Conservation (phyloP, 2,888 invertebrate genomes). For the Cacoxenus indagator region DNA sequence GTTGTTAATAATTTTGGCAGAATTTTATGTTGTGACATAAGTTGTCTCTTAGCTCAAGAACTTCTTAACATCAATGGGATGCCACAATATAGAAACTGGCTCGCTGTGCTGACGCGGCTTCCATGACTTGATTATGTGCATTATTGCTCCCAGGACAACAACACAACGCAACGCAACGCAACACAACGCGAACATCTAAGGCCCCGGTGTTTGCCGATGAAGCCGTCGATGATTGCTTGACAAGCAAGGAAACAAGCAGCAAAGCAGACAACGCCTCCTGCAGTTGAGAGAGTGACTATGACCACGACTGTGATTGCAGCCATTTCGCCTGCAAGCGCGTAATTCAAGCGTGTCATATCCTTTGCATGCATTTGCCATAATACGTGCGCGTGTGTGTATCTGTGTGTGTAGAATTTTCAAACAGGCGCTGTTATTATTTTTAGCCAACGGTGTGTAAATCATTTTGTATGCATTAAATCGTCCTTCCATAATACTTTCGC, state of each 20-base stretch:
- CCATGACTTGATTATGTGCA: neutral
- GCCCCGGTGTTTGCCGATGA: neutral
- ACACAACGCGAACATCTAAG: no score
- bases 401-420: conserved; percentile 18
- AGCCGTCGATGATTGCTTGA: neutral
- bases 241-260: neutral
- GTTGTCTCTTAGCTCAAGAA: no score
- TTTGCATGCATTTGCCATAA: conserved; percentile 10
- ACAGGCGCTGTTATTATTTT: conserved; percentile 47
- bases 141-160: neutral
- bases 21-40: no score
- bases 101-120: neutral
- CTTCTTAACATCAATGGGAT: neutral
- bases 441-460: conserved; percentile 59
- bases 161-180: neutral
- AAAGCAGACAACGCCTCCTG: no score
- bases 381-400: conserved; percentile 3
- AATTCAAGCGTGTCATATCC: neutral
- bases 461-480: conserved; percentile 66
- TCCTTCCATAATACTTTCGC: conserved; percentile 31
- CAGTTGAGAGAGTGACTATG: no score
- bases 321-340: neutral
- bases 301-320: neutral
- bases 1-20: no score
- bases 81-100: neutral